Evolutionary conservation across 2,113 vertebrate species (phyloP), one percentile per base, ranked within the genome.

Genomic region (Danionella cerebrum): DNA sequence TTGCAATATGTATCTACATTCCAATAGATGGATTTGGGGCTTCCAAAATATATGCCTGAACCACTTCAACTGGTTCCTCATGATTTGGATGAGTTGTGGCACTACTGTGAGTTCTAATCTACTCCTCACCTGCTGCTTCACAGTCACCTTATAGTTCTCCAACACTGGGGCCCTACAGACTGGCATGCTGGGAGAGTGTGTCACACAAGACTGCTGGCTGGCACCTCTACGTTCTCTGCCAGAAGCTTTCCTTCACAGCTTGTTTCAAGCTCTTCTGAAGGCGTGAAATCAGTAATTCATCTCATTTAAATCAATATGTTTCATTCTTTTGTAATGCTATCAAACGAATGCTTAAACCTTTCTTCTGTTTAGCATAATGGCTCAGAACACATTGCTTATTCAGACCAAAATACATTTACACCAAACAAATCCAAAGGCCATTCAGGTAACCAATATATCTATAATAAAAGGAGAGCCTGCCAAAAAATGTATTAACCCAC

Each of bases 131-230:
- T 41, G 44, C 55, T 19, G 14, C 18, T 36, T 55, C 45, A 35
- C 62, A 53, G 35, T 36, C 24, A 11, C 14, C 44, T 55, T 45
- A 35, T 47, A 47, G 35, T 36, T 27, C 13, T 14, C 50, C 50
- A n/a, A n/a, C 60, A 45, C 31, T 33, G 4, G 31, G 39, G 24
- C 62, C 54, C 25, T n/a, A 33, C 42, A 47, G 65, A 29, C 18
- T 33, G 16, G 19, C 19, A 36, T 16, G 41, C 52, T 66, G 67
- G 60, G 60, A 57, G 21, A 31, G 60, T 51, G 66, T 39, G 63
- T 70, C 60, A 65, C 67, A 73, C 59, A 58, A 35, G 19, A 55
- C 72, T 66, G 60, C 67, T 60, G 72, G 54, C 62, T 70, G 54
- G 65, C 60, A 52, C 39, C 67, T 47, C 39, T 38, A 60, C 39